Evolutionary conservation across 23 tunicate species (phyloP), one percentile per base, ranked within the genome.

Genomic region (Botrylloides violaceus): DNA sequence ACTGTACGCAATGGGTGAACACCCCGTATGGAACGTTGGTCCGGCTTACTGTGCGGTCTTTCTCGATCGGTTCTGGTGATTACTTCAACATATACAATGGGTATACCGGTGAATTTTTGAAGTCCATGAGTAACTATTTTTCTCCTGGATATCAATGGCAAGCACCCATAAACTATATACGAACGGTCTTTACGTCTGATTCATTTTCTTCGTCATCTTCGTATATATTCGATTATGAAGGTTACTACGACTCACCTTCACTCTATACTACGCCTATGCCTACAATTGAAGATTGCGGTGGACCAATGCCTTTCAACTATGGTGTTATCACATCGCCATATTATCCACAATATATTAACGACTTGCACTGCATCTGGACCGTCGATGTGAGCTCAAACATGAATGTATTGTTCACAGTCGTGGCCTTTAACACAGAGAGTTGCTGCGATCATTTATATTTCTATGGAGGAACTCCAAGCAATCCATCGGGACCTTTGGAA

Each of bases 401-500:
- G 23, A 20, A 26, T 34, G 65, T 78, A 2, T 3, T 3, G 37
- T 55, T 78, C 18, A 18, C 32, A 71, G 65, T 68, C 3, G 21
- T 23, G 4, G 65, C 68, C 28, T 43, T 64, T 18, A 29, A 20
- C 20, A 70, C 59, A n/a, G 65, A 55, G 32, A 24, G 56, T 21
- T 70, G 53, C 77, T 50, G 62, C 43, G 83, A 78, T 50, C 25
- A 49, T n/a, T 32, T 70, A 24, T 49, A 22, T 9, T 31, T 78
- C 20, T 78, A 47, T 32, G 83, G 68, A 21, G 83, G 76, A 9
- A 36, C 70, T 2, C 66, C 73, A 34, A 33, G 4, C 18, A 48
- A 70, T 50, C 21, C 70, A 3, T 31, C 35, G 4, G 18, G 12
- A 33, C 4, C 3, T 21, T 23, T 63, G 36, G 36, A 31, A 4